A percentile compares a stretch with the other conserved stretches of the same genome.
These are phyloP conservation scores for Sitobion miscanthi DNA, from an alignment of 1,140 invertebrate species.

Conservation along the genomic window DNA sequence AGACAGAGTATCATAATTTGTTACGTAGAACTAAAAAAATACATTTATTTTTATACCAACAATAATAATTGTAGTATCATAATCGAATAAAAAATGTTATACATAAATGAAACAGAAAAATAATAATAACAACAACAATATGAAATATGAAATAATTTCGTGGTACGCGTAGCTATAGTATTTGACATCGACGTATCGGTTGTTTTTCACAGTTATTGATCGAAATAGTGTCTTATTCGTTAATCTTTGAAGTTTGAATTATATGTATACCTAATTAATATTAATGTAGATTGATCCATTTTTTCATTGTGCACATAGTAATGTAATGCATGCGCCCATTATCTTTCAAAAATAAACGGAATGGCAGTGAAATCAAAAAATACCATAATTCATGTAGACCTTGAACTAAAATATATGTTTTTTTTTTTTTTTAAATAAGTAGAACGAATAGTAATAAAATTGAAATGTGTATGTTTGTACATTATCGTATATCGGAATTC, in stretches of 20 bases:
- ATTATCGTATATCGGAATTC: background rate
- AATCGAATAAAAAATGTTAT: background rate
- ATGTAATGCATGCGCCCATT: background rate
- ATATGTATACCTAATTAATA: background rate
- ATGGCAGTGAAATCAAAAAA: conserved; percentile 1
- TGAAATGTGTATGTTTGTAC: background rate
- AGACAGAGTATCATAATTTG: background rate
- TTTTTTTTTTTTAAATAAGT: background rate
- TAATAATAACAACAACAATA: conserved; percentile 7
- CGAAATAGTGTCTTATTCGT: background rate
- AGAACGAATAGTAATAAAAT: conserved; percentile 6
- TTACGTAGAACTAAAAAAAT: background rate
- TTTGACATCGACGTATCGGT: background rate
- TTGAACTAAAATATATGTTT: conserved; percentile 1
- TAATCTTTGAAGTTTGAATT: background rate
- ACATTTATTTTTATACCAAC: background rate
- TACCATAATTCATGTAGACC: background rate
- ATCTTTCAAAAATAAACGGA: conserved; percentile 16
- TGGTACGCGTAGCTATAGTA: background rate
- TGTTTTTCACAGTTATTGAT: background rate
- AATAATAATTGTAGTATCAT: background rate
- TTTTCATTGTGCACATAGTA: background rate
- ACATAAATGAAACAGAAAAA: background rate
- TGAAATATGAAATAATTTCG: background rate
- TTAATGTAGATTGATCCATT: background rate